Evolutionary conservation across 2,113 vertebrate species (phyloP), one percentile per base, ranked within the genome.

Genomic region (Charina bottae): DNA sequence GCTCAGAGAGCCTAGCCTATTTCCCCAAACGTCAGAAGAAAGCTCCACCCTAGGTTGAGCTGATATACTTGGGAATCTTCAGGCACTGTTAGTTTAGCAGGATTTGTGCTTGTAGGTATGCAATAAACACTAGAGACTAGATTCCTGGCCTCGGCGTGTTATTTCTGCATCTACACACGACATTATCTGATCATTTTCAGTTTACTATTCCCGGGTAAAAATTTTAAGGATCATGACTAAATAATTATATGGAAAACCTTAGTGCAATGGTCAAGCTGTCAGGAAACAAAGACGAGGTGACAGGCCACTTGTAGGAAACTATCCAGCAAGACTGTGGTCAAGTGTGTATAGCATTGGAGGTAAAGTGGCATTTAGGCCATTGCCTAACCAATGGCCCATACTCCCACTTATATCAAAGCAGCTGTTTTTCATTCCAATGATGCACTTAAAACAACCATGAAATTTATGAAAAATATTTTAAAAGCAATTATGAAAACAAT

Each of bases 401-500:
- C 60, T 92, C 28, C 53, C 92, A 94, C 84, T 92, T 90, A 46
- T 24, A 53, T 23, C 0, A 87, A 92, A 94, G 89, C 53, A 90
- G 72, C 37, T 10, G 2, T 85, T 78, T 90, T 86, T 88, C 87
- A 42, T 90, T 86, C 92, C 94, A 93, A 94, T 53, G 11, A 19
- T 91, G 55, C 6, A 49, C n/a, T 56, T 68, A 93, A 94, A 93
- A 92, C 54, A 83, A 89, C 53, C 91, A 94, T 90, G 87, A 93
- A 94, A 83, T n/a, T 92, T 91, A 90, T 53, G 78, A 94, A 59
- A 89, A 93, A 92, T 94, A 94, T 91, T 93, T 56, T 91, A 90
- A 95, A 94, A 88, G 46, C 87, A 95, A 59, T 42, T 90, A 96
- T 89, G 83, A 93, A 96, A 96, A 95, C 28, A 95, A 64, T 90